Evolutionary conservation across 2,888 invertebrate genomes (phyloP).

Genomic region (Ernsta delagoae): DNA sequence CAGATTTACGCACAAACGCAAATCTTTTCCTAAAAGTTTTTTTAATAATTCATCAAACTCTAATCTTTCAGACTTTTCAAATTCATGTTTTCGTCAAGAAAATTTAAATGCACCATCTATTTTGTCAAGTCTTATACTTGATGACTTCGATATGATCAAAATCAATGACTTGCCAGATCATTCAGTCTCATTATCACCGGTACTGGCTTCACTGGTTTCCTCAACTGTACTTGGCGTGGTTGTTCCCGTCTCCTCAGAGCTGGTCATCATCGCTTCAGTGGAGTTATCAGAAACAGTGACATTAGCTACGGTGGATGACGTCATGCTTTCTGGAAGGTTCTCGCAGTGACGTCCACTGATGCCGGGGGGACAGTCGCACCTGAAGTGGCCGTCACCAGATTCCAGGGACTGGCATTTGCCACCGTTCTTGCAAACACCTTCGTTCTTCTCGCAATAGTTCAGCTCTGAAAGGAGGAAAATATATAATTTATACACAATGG

Average conservation of each 20-base stretch:
- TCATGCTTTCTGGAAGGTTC: conserved; percentile 70
- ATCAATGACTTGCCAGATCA: conserved; percentile 39
- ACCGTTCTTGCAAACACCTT: conserved; percentile 90
- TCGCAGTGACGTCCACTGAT: conserved; percentile 92
- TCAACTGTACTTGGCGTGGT: conserved; percentile 37
- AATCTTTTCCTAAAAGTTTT: no score
- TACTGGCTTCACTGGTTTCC: conserved; percentile 48
- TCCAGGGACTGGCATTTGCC: conserved; percentile 92
- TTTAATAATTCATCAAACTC: no score
- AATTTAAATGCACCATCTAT: not conserved
- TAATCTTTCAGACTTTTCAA: no score
- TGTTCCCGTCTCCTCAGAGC: conserved; percentile 39
- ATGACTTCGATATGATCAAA: no score
- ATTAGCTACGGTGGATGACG: conserved; percentile 50
- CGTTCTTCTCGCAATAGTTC: conserved; percentile 93
- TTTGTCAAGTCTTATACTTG: no score
- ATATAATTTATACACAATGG: no score
- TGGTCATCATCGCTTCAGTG: conserved; percentile 27
- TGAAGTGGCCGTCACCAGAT: conserved; percentile 90
- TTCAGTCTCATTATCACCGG: conserved; percentile 68
- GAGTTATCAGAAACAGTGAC: conserved; percentile 42
- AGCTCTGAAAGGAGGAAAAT: conserved; percentile 88
- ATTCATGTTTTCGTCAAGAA: no score
- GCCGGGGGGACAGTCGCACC: conserved; percentile 90
- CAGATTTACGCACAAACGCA: no score